These are phyloP conservation scores for Megaceryle maxima DNA, from an alignment of 2,113 vertebrate species.

Conservation along the genomic window DNA sequence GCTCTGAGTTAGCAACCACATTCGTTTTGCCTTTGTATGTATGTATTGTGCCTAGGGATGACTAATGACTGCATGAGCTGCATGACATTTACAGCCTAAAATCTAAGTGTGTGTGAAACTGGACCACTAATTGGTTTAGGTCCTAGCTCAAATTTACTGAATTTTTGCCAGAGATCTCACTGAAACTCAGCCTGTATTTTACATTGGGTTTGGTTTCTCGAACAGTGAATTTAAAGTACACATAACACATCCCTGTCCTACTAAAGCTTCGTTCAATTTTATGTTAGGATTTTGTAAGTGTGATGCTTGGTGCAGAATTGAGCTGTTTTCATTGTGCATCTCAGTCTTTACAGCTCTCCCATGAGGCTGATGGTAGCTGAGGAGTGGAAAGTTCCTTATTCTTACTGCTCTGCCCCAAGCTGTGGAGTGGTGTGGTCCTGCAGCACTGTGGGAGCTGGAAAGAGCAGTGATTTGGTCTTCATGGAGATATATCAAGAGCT, in stretches of 20 bases:
- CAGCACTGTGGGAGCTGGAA: background rate
- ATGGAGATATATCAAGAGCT: background rate
- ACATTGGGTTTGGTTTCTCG: background rate
- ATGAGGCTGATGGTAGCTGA: background rate
- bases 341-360: background rate
- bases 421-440: fast-evolving
- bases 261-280: background rate
- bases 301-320: background rate
- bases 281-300: background rate
- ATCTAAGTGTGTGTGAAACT: background rate
- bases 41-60: background rate
- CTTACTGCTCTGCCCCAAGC: background rate
- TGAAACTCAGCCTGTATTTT: background rate
- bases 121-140: background rate
- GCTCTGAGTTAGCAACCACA: background rate
- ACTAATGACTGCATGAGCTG: conserved; percentile 18
- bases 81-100: conserved; percentile 34
- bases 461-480: background rate
- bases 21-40: background rate
- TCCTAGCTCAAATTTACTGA: background rate
- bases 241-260: background rate
- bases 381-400: background rate
- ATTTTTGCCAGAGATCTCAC: background rate
- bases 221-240: background rate
- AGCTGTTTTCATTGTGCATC: background rate